phyloP scores from a whole-genome alignment of 2,888 invertebrate genomes.

The Agonum fuliginosum region DNA sequence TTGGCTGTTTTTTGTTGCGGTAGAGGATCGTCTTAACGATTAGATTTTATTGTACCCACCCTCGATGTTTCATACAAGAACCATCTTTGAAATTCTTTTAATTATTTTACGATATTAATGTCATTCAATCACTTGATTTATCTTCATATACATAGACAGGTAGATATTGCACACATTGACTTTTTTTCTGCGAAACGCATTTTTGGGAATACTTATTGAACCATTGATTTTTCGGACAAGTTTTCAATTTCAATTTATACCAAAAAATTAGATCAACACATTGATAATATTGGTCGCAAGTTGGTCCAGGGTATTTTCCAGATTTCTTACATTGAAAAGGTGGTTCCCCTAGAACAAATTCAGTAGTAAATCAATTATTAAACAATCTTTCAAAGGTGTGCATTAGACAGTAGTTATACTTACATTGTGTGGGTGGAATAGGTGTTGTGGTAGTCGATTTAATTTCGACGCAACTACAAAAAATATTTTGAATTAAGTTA shows the following conservation, averaged over 20 bases:
- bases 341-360: background rate
- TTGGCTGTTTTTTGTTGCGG: no score
- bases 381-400: no score
- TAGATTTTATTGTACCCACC: no score
- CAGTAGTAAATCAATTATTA: background rate
- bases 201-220: background rate
- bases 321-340: slow-evolving; percentile 2
- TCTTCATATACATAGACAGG: background rate
- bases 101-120: background rate
- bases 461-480: no score
- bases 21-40: no score
- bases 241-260: background rate
- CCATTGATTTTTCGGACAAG: slow-evolving; percentile 12
- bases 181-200: slow-evolving; percentile 6
- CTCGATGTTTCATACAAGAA: no score
- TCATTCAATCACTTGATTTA: background rate
- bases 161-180: background rate
- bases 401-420: no score
- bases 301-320: slow-evolving; percentile 32
- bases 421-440: no score
- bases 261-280: slow-evolving; percentile 6
- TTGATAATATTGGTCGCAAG: slow-evolving; percentile 17
- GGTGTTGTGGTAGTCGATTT: no score
- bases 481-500: no score
- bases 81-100: no score